Percentiles rank a stretch among this genome's conserved stretches.
Conservation (phyloP, 2,797 vertebrate genomes). For the Fistularia tabacaria region DNA sequence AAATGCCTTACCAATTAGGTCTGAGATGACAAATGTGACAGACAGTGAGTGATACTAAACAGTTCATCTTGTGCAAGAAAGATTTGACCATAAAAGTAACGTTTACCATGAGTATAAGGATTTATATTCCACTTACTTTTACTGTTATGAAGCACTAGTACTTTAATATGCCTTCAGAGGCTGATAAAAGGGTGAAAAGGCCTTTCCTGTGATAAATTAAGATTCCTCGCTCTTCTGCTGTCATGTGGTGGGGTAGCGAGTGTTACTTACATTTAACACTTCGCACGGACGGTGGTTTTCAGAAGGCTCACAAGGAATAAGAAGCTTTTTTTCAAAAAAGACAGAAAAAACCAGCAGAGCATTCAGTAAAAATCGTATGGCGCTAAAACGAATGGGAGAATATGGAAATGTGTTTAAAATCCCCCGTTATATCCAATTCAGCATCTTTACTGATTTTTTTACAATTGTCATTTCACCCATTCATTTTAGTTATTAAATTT, state of each 20-base stretch:
- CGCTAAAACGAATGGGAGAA: too few species aligned
- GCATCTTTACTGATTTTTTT: too few species aligned
- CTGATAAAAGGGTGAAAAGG: constrained; percentile 42
- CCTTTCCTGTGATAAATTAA: constrained; percentile 44
- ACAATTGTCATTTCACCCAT: too few species aligned
- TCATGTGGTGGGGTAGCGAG: constrained; percentile 38
- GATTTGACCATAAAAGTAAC: constrained; percentile 21
- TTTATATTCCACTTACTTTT: constrained; percentile 14
- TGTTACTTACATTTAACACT: constrained; percentile 45
- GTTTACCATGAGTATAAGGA: constrained; percentile 18
- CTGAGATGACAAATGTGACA: background rate
- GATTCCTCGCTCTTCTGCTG: constrained; percentile 39
- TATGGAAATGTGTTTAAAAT: too few species aligned
- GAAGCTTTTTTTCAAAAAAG: constrained; percentile 14
- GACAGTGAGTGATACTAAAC: background rate
- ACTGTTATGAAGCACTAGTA: constrained; percentile 14
- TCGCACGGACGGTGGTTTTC: constrained; percentile 41
- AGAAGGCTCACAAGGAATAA: constrained; percentile 29
- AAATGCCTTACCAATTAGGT: constrained; percentile 22
- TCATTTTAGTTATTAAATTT: too few species aligned
- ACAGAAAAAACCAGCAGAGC: constrained; percentile 37
- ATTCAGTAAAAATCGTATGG: constrained; percentile 22
- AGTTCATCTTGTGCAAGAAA: constrained; percentile 15
- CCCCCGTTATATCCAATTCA: too few species aligned
- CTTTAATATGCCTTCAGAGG: constrained; percentile 18